Percentiles rank a stretch among this genome's conserved stretches.
phyloP scores from a whole-genome alignment of 1,140 invertebrate species.

The Pseudomyrmex gracilis region DNA sequence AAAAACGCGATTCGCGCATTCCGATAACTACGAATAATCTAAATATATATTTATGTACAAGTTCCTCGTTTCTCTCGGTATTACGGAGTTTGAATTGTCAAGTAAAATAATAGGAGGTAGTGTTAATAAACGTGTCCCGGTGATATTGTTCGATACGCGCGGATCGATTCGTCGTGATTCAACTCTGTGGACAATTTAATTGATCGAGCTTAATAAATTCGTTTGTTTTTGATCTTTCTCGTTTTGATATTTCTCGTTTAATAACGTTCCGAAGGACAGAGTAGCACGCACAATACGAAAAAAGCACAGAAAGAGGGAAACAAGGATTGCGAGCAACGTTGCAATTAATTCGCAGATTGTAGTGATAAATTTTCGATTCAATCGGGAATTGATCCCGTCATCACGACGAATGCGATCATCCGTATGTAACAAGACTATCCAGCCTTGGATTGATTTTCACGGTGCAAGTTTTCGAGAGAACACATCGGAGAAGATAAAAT shows the following conservation, averaged over 20 bases:
- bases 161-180: slow-evolving; percentile 47
- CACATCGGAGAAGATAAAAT: background rate
- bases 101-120: slow-evolving; percentile 69
- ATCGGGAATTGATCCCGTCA: background rate
- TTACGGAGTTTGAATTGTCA: slow-evolving; percentile 75
- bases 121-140: slow-evolving; percentile 62
- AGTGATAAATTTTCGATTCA: background rate
- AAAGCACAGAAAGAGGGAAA: background rate
- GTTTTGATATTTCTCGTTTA: background rate
- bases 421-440: background rate
- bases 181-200: no score
- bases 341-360: slow-evolving; percentile 16
- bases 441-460: slow-evolving; percentile 20
- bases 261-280: no score
- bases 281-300: background rate
- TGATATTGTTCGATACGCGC: slow-evolving; percentile 20
- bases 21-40: slow-evolving; percentile 81
- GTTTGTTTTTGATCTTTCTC: background rate
- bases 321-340: no score
- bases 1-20: slow-evolving; percentile 68
- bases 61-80: slow-evolving; percentile 82
- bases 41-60: slow-evolving; percentile 84
- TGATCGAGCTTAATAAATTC: background rate
- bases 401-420: slow-evolving; percentile 34
- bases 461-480: background rate